phyloP scores from a whole-genome alignment of 2,888 invertebrate species.

The Cheilosia impressa region DNA sequence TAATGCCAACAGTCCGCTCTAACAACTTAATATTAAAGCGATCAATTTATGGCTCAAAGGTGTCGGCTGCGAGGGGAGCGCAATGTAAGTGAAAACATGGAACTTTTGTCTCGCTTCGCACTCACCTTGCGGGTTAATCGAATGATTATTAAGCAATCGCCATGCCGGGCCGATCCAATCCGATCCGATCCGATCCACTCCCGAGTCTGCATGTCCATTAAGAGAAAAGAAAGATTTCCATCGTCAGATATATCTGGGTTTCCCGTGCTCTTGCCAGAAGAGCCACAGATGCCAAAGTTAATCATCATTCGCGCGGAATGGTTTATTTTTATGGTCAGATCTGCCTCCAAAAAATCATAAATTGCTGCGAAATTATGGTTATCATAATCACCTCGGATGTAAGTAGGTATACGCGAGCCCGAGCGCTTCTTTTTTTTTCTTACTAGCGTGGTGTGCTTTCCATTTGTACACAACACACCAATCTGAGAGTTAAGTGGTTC shows the following conservation, averaged over 20 bases:
- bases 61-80: conserved; percentile 47
- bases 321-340: conserved; percentile 74
- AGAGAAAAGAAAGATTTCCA: conserved; percentile 74
- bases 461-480: conserved; percentile 30
- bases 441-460: conserved; percentile 48
- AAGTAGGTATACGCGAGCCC: conserved; percentile 46
- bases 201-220: conserved; percentile 44
- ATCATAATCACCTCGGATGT: conserved; percentile 73
- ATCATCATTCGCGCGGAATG: conserved; percentile 71
- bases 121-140: conserved; percentile 67
- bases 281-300: conserved; percentile 68
- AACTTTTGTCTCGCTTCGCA: conserved; percentile 28
- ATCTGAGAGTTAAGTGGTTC: conserved; percentile 63
- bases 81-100: conserved; percentile 64
- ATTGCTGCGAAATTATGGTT: conserved; percentile 74
- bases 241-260: conserved; percentile 48
- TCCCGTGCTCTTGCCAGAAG: background rate
- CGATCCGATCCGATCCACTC: background rate
- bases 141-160: conserved; percentile 75
- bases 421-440: conserved; percentile 27
- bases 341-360: conserved; percentile 75
- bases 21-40: conserved; percentile 72
- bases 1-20: conserved; percentile 68
- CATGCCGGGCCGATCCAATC: background rate
- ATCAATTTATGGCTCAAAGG: conserved; percentile 71